Percentiles rank a stretch among this genome's conserved stretches.
Evolutionary conservation across 2,797 vertebrate genomes (phyloP).

Genomic region (Ataeniobius toweri): DNA sequence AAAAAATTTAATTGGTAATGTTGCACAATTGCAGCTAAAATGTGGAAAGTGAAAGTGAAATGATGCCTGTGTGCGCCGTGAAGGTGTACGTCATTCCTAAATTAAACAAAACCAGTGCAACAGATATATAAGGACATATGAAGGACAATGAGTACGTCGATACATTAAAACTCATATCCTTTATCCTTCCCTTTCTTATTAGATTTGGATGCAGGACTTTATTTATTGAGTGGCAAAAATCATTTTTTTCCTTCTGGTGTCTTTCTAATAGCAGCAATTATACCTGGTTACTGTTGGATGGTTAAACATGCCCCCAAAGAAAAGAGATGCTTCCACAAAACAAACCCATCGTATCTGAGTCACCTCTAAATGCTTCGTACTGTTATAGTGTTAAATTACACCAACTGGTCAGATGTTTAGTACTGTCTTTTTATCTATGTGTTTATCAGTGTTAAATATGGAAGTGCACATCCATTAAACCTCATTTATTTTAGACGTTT

Average conservation of each 20-base stretch:
- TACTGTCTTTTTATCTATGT: not conserved
- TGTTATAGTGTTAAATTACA: not conserved
- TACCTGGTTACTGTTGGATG: not conserved
- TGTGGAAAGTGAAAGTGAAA: conserved; percentile 3
- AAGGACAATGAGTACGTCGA: too few relatives aligned
- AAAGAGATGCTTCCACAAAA: not conserved
- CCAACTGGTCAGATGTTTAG: not conserved
- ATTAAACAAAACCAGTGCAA: not conserved
- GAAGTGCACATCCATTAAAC: not conserved
- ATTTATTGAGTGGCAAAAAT: not conserved
- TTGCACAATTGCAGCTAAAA: conserved; percentile 6
- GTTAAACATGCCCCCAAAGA: conserved; percentile 8
- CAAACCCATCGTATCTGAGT: not conserved
- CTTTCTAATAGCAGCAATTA: not conserved
- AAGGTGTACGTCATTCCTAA: not conserved
- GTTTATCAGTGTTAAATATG: not conserved
- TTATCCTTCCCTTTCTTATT: too few relatives aligned
- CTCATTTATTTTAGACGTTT: not conserved
- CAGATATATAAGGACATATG: too few relatives aligned
- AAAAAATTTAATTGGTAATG: conserved; percentile 6
- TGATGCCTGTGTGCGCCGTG: not conserved
- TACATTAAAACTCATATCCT: too few relatives aligned
- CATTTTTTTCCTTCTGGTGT: not conserved
- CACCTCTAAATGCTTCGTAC: not conserved
- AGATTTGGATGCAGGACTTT: not conserved